phyloP scores from a whole-genome alignment of 2,113 vertebrate genomes.

The Psettodes erumei region DNA sequence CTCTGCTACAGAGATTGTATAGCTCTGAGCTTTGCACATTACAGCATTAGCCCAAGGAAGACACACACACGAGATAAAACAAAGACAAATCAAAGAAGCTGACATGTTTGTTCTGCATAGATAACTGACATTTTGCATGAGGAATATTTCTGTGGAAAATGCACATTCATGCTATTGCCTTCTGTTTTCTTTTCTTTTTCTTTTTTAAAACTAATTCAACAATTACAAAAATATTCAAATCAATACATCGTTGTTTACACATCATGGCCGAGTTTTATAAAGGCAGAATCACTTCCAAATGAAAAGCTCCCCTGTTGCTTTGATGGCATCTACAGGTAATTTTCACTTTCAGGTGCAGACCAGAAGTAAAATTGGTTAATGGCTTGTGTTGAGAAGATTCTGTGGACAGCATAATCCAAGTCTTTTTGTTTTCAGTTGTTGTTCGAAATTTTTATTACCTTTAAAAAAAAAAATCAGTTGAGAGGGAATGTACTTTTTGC shows the following conservation, averaged over 20 bases:
- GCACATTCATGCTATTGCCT: neutral
- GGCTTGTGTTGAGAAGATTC: slow-evolving; percentile 7
- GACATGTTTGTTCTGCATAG: neutral
- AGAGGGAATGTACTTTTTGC: neutral
- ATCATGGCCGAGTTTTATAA: neutral
- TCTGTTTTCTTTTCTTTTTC: neutral
- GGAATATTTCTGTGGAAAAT: neutral
- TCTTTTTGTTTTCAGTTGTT: neutral
- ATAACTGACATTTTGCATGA: neutral
- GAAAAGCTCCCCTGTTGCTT: slow-evolving; percentile 28
- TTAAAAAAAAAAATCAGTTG: too few species aligned
- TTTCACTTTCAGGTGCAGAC: slow-evolving; percentile 7
- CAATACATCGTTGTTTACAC: slow-evolving; percentile 4
- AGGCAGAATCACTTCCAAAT: neutral
- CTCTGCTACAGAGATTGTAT: slow-evolving; percentile 14
- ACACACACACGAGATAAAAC: slow-evolving; percentile 18
- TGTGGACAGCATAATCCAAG: neutral
- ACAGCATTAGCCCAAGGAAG: neutral
- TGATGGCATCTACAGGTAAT: slow-evolving; percentile 29
- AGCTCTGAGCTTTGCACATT: neutral
- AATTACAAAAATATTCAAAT: neutral
- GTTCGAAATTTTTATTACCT: slow-evolving; percentile 10
- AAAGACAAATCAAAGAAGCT: neutral
- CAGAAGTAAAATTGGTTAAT: slow-evolving; percentile 13
- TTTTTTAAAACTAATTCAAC: neutral